These are phyloP conservation scores for Acleris cristana DNA, from an alignment of 2,888 invertebrate genomes.

Conservation along the genomic window DNA sequence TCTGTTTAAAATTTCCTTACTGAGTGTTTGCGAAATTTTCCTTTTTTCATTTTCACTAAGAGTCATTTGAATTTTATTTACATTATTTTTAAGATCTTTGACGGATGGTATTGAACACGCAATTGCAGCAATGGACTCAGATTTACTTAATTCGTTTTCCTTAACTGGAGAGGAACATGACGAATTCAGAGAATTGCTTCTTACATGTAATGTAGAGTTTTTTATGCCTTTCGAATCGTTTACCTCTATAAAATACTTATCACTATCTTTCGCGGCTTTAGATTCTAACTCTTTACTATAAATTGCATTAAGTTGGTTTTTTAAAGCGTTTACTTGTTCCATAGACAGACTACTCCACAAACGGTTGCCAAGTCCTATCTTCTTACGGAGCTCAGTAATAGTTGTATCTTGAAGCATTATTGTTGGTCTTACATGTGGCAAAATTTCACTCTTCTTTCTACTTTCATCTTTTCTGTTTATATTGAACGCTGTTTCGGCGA, in stretches of 20 bases:
- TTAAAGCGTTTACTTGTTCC: conserved; percentile 92
- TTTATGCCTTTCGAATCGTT: conserved; percentile 62
- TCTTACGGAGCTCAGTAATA: conserved; percentile 72
- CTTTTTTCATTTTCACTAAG: conserved; percentile 88
- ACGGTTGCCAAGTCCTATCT: conserved; percentile 87
- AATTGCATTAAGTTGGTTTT: conserved; percentile 91
- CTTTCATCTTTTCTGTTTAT: conserved; percentile 85
- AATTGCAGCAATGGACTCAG: conserved; percentile 84
- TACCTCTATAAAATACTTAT: conserved; percentile 86
- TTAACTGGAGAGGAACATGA: conserved; percentile 66
- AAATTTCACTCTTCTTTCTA: conserved; percentile 58
- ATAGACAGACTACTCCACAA: conserved; percentile 93
- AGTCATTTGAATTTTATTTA: conserved; percentile 78
- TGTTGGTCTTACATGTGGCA: conserved; percentile 56
- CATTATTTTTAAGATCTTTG: conserved; percentile 77
- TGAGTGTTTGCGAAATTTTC: conserved; percentile 87
- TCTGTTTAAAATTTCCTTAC: conserved; percentile 88
- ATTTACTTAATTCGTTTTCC: conserved; percentile 73
- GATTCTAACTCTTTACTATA: conserved; percentile 86
- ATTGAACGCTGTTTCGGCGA: conserved; percentile 89
- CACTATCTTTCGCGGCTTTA: conserved; percentile 64
- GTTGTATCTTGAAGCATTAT: conserved; percentile 66
- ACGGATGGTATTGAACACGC: conserved; percentile 70
- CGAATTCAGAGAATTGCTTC: conserved; percentile 83
- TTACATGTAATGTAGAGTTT: conserved; percentile 78